A percentile compares a stretch with the other conserved stretches of the same genome.
These are phyloP conservation scores for Hoplodrina ambigua DNA, from an alignment of 2,888 invertebrate genomes.

Conservation along the genomic window DNA sequence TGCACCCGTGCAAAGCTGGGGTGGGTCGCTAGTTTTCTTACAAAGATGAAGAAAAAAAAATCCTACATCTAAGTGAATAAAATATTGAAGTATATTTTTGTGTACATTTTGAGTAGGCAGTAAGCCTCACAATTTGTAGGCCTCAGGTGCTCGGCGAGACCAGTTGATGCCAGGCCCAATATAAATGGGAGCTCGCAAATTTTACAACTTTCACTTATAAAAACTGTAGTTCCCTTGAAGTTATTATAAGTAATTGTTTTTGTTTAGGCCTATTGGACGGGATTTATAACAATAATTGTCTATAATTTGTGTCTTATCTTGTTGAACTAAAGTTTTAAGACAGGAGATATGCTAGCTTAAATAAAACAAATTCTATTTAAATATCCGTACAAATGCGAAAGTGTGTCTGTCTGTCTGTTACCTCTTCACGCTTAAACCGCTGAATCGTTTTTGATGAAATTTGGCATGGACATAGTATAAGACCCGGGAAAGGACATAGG, in stretches of 20 bases:
- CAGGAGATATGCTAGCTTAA: neutral
- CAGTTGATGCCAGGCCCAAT: constrained; percentile 41
- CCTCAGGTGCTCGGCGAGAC: constrained; percentile 38
- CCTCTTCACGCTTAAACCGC: too few species aligned
- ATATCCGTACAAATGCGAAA: too few species aligned
- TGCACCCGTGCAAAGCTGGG: too few species aligned
- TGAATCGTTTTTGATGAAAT: too few species aligned
- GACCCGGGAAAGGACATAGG: too few species aligned
- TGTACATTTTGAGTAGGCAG: constrained; percentile 34
- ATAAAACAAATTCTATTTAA: constrained; percentile 3
- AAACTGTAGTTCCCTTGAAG: constrained; percentile 42
- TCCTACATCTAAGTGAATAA: constrained; percentile 24
- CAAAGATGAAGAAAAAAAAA: neutral
- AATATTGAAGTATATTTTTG: constrained; percentile 34
- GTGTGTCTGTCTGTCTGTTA: too few species aligned
- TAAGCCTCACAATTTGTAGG: constrained; percentile 46
- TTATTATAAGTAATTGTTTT: constrained; percentile 49
- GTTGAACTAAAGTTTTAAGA: too few species aligned
- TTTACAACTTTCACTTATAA: constrained; percentile 34
- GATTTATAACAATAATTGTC: constrained; percentile 4
- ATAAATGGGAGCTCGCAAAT: constrained; percentile 42
- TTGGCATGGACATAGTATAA: too few species aligned
- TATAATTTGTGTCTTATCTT: too few species aligned
- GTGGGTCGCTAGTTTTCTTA: neutral
- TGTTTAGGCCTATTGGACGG: constrained; percentile 29